Evolutionary conservation across 2,113 vertebrate species (phyloP).

Genomic region (Stigmatopora nigra): DNA sequence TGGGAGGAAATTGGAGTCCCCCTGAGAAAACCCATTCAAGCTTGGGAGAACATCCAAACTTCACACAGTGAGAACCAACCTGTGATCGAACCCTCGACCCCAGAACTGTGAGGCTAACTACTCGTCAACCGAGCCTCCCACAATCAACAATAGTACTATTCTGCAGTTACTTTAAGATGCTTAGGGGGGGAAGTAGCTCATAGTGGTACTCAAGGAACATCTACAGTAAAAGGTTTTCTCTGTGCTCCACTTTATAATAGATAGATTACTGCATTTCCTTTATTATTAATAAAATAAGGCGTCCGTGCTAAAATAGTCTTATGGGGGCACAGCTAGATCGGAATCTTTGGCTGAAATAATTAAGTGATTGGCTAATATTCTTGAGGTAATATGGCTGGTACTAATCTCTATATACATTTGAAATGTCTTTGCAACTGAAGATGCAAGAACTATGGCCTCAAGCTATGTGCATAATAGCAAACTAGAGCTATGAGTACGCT

Average conservation of each 20-base stretch:
- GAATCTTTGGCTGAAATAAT: slow-evolving; percentile 10
- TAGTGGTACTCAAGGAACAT: slow-evolving; percentile 17
- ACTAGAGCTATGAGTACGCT: neutral
- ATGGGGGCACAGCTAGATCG: slow-evolving; percentile 12
- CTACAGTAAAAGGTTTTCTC: slow-evolving; percentile 21
- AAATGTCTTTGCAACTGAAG: neutral
- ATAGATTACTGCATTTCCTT: slow-evolving; percentile 46
- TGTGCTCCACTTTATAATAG: slow-evolving; percentile 52
- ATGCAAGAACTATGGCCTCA: neutral
- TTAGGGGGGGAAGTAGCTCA: slow-evolving; percentile 31
- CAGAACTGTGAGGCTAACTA: too few species aligned
- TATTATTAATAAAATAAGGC: slow-evolving; percentile 49
- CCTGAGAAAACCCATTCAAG: too few species aligned
- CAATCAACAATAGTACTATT: slow-evolving; percentile 32
- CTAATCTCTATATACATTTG: too few species aligned
- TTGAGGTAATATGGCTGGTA: neutral
- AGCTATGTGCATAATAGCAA: neutral
- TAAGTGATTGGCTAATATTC: slow-evolving; percentile 19
- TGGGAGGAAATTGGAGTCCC: too few species aligned
- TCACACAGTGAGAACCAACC: too few species aligned
- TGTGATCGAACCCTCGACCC: too few species aligned
- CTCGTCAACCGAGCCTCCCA: too few species aligned
- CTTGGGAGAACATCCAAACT: too few species aligned
- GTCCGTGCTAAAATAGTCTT: slow-evolving; percentile 26
- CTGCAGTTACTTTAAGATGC: slow-evolving; percentile 7